Evolutionary conservation across 2,888 invertebrate species (phyloP).

Genomic region (Drosophila flavopinicola): DNA sequence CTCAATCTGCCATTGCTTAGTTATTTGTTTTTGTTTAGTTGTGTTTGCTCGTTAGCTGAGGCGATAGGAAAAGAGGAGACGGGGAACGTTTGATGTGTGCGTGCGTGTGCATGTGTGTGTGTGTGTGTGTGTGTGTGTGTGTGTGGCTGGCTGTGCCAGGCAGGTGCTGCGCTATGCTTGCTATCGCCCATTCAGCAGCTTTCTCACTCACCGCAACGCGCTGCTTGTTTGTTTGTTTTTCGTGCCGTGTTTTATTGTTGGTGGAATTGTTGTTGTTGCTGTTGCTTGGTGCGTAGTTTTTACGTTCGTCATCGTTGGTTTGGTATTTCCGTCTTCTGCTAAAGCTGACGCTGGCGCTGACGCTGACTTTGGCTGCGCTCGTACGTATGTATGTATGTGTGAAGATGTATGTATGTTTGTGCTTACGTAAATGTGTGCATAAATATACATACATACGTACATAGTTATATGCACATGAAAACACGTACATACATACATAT

Average conservation of each 20-base stretch:
- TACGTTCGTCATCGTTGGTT: slow-evolving; percentile 78
- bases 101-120: slow-evolving; percentile 10
- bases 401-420: background rate
- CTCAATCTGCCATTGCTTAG: slow-evolving; percentile 57
- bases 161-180: slow-evolving; percentile 60
- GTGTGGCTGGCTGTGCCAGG: slow-evolving; percentile 40
- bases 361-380: slow-evolving; percentile 41
- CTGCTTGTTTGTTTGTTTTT: slow-evolving; percentile 77
- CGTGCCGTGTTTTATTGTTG: slow-evolving; percentile 76
- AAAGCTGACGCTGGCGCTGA: slow-evolving; percentile 40
- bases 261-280: slow-evolving; percentile 37
- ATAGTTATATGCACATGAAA: background rate
- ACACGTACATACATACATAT: background rate
- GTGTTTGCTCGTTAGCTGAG: slow-evolving; percentile 76
- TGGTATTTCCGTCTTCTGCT: slow-evolving; percentile 79
- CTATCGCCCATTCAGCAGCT: slow-evolving; percentile 39
- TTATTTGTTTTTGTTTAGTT: slow-evolving; percentile 78
- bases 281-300: slow-evolving; percentile 77
- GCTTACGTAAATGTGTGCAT: slow-evolving; percentile 7
- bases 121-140: slow-evolving; percentile 9
- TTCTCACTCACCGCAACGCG: slow-evolving; percentile 26
- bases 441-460: slow-evolving; percentile 3
- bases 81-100: slow-evolving; percentile 4
- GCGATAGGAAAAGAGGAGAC: background rate
- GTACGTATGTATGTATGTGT: slow-evolving; percentile 3